These are phyloP conservation scores for Sarcophaga subvicina DNA, from an alignment of 2,888 invertebrate species.

Conservation along the genomic window DNA sequence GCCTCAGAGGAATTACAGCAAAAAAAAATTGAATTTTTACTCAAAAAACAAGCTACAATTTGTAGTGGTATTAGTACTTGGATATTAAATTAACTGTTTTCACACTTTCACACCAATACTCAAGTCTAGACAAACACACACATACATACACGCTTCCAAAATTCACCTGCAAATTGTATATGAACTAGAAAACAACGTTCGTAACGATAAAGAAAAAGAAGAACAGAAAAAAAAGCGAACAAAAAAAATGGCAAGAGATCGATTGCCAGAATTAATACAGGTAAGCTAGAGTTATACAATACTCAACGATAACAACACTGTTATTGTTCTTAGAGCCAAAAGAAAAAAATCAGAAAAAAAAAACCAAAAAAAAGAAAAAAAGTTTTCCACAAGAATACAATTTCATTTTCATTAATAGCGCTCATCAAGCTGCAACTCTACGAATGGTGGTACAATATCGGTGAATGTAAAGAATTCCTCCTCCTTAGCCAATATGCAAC, in stretches of 20 bases:
- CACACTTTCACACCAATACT: conserved; percentile 24
- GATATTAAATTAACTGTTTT: conserved; percentile 50
- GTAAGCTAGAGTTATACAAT: conserved; percentile 73
- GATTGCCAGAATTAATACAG: conserved; percentile 80
- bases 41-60: conserved; percentile 3
- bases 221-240: background rate
- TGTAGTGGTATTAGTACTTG: conserved; percentile 49
- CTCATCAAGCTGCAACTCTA: conserved; percentile 75
- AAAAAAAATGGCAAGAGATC: conserved; percentile 78
- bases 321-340: background rate
- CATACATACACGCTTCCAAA: background rate
- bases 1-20: conserved; percentile 32
- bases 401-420: conserved; percentile 73
- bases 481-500: conserved; percentile 72
- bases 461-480: conserved; percentile 71
- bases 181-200: conserved; percentile 50
- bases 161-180: background rate
- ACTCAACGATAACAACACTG: conserved; percentile 32
- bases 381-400: conserved; percentile 25
- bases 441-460: conserved; percentile 77
- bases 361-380: conserved; percentile 14
- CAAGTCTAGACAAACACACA: conserved; percentile 19
- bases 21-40: conserved; percentile 29
- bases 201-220: conserved; percentile 9
- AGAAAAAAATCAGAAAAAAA: background rate